Conservation (phyloP, 2,797 vertebrate species). For the Eulemur rubriventer region DNA sequence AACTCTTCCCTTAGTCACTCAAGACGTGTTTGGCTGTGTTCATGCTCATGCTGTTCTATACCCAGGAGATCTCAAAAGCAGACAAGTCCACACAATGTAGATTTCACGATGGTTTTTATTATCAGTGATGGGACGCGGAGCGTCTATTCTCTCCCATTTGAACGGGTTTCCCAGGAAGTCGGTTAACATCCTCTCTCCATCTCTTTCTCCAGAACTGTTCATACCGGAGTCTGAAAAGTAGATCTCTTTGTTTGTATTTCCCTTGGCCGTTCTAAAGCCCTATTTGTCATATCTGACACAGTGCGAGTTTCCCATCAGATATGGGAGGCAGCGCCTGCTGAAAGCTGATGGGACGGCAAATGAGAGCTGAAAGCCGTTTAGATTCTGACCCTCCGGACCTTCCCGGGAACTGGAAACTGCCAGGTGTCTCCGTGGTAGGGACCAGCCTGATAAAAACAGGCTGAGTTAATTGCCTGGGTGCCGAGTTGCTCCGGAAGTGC, state of each 20-base stretch:
- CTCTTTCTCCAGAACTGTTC: slow-evolving; percentile 7
- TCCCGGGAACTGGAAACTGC: not conserved
- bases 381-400: slow-evolving; percentile 15
- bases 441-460: slow-evolving; percentile 48
- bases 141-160: not conserved
- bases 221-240: slow-evolving; percentile 24
- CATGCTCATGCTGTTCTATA: rapidly evolving
- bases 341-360: not conserved
- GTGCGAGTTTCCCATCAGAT: slow-evolving; percentile 11
- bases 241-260: slow-evolving; percentile 72
- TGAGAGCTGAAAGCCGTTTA: slow-evolving; percentile 23
- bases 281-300: not conserved
- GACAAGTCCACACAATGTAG: rapidly evolving
- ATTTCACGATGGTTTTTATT: not conserved
- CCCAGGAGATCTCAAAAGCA: not conserved
- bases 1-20: not conserved
- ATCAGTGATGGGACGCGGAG: not conserved
- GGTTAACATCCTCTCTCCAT: slow-evolving; percentile 24
- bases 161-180: not conserved
- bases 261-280: slow-evolving; percentile 30
- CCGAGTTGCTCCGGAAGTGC: not conserved
- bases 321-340: not conserved
- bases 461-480: slow-evolving; percentile 73
- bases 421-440: slow-evolving; percentile 12
- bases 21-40: not conserved